Evolutionary conservation across 1,140 invertebrate genomes (phyloP), one percentile per base, ranked within the genome.

Genomic region (Pseudomyrmex dendroicus): DNA sequence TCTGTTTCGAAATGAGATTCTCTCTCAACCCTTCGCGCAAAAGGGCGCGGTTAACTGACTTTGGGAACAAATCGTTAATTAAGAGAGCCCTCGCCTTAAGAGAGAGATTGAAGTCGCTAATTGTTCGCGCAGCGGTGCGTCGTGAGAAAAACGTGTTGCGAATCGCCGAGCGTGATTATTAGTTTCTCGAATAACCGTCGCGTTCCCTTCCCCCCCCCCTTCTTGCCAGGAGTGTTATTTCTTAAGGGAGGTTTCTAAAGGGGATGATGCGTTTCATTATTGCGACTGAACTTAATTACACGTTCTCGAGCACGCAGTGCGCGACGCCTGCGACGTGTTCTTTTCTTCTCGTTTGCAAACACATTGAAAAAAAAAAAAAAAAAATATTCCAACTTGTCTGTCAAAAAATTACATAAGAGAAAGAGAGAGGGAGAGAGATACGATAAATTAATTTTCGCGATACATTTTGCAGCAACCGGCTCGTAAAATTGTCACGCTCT

Each of bases 91-190:
- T 80, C 5, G 35, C 35, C 35, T 35, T 35, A 35, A 35, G 35
- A 35, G 5, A 35, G 35, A 87, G 86, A 90, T 91, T 90, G 89
- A 80, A 90, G 76, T 90, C 74, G 90, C 90, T 92, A 92, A 92
- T 92, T 91, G 90, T 87, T 88, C 80, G 74, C 86, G 77, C 87
- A 85, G 86, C 87, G 84, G 76, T 84, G 89, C 82, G 76, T 88
- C 92, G 91, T 92, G 91, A 92, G 91, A 92, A 91, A 80, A 90
- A 89, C 89, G 88, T 89, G 91, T 92, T 92, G 87, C 89, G 88
- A 90, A 84, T 86, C 59, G 84, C 22, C 35, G 50, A 85, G 78
- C 84, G 22, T 70, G 63, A 89, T 89, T 85, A 85, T 83, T 72
- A 64, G 84, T 62, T 83, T 59, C 74, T 76, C 74, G 67, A 88